These are phyloP conservation scores for Lacerta bilineata DNA, from an alignment of 2,797 vertebrate species.

Conservation along the genomic window DNA sequence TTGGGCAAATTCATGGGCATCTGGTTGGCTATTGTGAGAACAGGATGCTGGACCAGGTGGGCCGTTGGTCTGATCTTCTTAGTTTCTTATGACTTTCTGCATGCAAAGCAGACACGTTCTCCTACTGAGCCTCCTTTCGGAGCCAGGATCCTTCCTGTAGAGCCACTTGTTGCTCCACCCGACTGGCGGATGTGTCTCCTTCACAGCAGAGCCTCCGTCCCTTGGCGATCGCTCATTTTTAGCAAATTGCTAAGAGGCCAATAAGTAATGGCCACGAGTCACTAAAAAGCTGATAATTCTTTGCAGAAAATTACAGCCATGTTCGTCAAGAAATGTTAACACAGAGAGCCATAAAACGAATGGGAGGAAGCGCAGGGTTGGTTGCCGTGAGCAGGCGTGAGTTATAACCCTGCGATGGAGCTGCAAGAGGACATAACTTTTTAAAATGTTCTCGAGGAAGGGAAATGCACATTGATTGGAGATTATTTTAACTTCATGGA, in stretches of 20 bases:
- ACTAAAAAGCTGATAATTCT: constrained; percentile 79
- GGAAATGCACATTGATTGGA: constrained; percentile 56
- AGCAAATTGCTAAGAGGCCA: constrained; percentile 63
- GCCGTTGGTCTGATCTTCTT: no score
- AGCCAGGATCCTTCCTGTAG: no score
- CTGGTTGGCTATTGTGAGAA: not conserved
- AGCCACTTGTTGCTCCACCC: no score
- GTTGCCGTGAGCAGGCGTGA: constrained; percentile 66
- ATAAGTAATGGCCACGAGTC: constrained; percentile 75
- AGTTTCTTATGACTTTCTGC: no score
- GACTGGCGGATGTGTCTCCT: not conserved
- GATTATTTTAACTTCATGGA: constrained; percentile 61
- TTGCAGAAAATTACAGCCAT: constrained; percentile 74
- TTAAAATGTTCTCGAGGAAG: constrained; percentile 56
- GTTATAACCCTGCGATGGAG: constrained; percentile 61
- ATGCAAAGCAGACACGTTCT: no score
- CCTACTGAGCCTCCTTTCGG: not conserved
- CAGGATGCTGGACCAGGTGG: not conserved
- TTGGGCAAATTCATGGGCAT: no score
- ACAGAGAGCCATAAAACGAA: constrained; percentile 73
- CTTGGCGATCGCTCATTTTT: constrained; percentile 56
- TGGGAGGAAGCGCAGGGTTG: constrained; percentile 61
- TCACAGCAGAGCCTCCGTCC: constrained; percentile 35
- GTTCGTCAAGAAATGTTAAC: constrained; percentile 77
- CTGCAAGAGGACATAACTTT: constrained; percentile 45